Evolutionary conservation across 92 coral and sea anemone genomes (phyloP).

Genomic region (Palythoa caribaeorum): DNA sequence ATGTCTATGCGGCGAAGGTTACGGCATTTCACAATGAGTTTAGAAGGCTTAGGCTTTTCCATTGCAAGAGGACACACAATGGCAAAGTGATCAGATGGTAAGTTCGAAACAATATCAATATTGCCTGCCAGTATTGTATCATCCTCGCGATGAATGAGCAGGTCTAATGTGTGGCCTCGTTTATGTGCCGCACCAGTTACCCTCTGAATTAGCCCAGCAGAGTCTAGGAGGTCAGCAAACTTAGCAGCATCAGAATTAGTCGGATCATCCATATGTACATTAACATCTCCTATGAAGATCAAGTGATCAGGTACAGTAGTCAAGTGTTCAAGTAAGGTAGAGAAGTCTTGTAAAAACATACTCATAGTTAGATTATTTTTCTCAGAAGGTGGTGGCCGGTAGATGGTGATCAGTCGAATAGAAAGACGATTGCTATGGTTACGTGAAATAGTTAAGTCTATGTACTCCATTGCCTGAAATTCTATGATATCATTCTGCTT

Average conservation of each 20-base stretch:
- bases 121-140: slow-evolving; percentile 42
- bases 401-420: slow-evolving; percentile 52
- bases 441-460: slow-evolving; percentile 56
- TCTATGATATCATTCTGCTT: slow-evolving; percentile 17
- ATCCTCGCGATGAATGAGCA: slow-evolving; percentile 45
- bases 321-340: slow-evolving; percentile 49
- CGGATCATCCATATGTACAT: slow-evolving; percentile 51
- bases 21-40: slow-evolving; percentile 27
- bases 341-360: slow-evolving; percentile 52
- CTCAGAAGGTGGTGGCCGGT: slow-evolving; percentile 71
- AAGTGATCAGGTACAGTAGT: slow-evolving; percentile 30
- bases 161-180: slow-evolving; percentile 55
- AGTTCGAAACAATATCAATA: slow-evolving; percentile 34
- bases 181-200: slow-evolving; percentile 49
- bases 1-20: slow-evolving; percentile 45
- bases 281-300: slow-evolving; percentile 54
- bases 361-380: slow-evolving; percentile 58
- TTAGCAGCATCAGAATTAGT: slow-evolving; percentile 37
- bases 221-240: slow-evolving; percentile 52
- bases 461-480: slow-evolving; percentile 55
- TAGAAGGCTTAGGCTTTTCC: slow-evolving; percentile 48
- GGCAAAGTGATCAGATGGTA: slow-evolving; percentile 51
- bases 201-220: slow-evolving; percentile 33
- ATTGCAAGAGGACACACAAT: slow-evolving; percentile 36
- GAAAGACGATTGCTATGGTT: slow-evolving; percentile 48